These are phyloP conservation scores for Invenusta paracnida DNA, from an alignment of 2,888 invertebrate species.

Conservation along the genomic window DNA sequence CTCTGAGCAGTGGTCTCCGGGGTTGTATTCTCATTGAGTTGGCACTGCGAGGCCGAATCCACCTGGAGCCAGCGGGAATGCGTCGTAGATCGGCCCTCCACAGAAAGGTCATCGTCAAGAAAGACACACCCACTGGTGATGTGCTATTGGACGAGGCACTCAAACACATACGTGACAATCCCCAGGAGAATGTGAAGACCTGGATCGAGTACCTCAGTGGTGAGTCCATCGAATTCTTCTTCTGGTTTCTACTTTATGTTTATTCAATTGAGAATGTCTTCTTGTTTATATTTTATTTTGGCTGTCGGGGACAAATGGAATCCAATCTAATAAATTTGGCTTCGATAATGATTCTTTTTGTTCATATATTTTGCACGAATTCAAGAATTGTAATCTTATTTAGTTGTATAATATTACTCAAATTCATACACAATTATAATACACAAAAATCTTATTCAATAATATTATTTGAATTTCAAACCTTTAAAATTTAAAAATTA, in stretches of 20 bases:
- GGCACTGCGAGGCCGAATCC: conserved; percentile 85
- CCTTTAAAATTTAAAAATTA: no score
- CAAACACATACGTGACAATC: conserved; percentile 88
- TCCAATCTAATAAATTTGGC: no score
- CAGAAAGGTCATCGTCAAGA: conserved; percentile 71
- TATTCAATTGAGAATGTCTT: conserved; percentile 14
- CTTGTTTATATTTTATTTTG: no score
- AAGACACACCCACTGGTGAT: conserved; percentile 91
- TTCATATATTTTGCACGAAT: no score
- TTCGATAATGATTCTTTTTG: no score
- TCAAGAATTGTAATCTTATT: no score
- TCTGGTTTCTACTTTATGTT: conserved; percentile 38
- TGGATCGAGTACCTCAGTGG: conserved; percentile 99
- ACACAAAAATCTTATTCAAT: no score
- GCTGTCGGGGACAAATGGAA: no score
- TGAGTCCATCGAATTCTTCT: conserved; percentile 64
- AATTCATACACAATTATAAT: no score
- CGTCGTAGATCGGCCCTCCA: conserved; percentile 76
- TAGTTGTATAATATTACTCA: no score
- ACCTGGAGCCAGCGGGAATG: conserved; percentile 93
- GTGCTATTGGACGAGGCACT: conserved; percentile 81
- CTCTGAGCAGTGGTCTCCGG: conserved; percentile 94
- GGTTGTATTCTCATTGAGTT: conserved; percentile 97
- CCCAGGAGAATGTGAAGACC: conserved; percentile 81
- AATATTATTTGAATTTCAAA: no score